Evolutionary conservation across 1,140 invertebrate species (phyloP), one percentile per base, ranked within the genome.

Genomic region (Parasteatoda tepidariorum): DNA sequence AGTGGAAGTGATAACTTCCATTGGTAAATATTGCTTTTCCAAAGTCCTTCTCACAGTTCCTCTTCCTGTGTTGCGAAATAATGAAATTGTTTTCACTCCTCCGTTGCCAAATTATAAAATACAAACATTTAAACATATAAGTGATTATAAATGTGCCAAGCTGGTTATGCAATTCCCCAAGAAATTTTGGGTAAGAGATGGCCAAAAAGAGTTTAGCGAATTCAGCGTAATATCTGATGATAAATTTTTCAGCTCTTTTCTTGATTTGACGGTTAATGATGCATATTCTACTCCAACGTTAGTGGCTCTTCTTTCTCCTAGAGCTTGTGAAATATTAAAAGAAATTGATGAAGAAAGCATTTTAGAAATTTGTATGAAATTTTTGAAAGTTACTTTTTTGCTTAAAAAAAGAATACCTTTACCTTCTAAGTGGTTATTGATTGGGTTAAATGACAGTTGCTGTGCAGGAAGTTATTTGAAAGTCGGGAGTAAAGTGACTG

Each of bases 401-500:
- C 15, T 54, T 41, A 38, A 22, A 28, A 48, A 61, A 18, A 83
- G 85, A 31, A 85, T 90, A 5, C 89, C 90, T 11, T 78, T 88
- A 11, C 90, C 90, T 34, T 85, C 78, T 3, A 85, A 87, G 2
- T 90, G 87, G 78, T 87, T 89, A 70, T 88, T 91, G 22, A 91
- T 90, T 18, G 86, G 88, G 66, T 91, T 91, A 91, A 87, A 87
- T 18, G 62, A 86, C 5, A 62, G 83, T 7, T 83, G 87, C 68
- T 90, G 90, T 88, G 88, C 88, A 2, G 91, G 90, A 84, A 89
- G 88, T 64, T 91, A 88, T 84, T 85, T 91, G 5, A 90, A 89
- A 74, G 88, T 90, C 5, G 89, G 89, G 28, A 87, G 84, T 28
- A 86, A 73, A 33, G 88, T 88, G 1, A 86, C 88, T 9, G 82